A percentile compares a stretch with the other conserved stretches of the same genome.
These are phyloP conservation scores for Mechanitis mazaeus DNA, from an alignment of 2,888 invertebrate genomes.

Conservation along the genomic window DNA sequence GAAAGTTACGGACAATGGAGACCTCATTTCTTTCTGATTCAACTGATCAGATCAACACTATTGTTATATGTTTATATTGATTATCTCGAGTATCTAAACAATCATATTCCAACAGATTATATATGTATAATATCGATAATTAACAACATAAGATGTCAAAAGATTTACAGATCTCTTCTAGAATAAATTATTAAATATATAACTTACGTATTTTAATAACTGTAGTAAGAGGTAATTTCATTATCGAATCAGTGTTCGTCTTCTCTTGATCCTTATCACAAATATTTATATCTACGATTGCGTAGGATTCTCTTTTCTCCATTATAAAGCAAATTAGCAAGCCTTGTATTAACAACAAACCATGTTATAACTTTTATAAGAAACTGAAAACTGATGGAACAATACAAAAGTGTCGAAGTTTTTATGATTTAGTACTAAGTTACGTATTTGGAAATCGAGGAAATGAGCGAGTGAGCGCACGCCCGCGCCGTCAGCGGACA, in stretches of 20 bases:
- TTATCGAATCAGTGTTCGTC: conserved; percentile 39
- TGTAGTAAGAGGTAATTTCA: conserved; percentile 46
- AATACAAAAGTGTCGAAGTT: background rate
- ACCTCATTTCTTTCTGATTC: conserved; percentile 2
- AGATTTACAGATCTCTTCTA: no score
- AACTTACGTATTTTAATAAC: conserved; percentile 66
- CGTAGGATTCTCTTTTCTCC: conserved; percentile 51
- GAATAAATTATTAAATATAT: background rate
- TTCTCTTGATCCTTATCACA: conserved; percentile 47
- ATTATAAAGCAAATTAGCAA: conserved; percentile 13
- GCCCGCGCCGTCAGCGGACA: conserved; percentile 6
- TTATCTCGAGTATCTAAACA: conserved; percentile 1
- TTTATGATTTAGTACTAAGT: conserved; percentile 9
- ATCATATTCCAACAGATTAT: background rate
- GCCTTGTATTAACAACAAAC: conserved; percentile 2
- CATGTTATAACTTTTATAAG: conserved; percentile 8
- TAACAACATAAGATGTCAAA: no score
- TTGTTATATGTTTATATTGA: conserved; percentile 4
- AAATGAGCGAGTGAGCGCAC: conserved; percentile 18
- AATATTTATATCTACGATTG: conserved; percentile 60
- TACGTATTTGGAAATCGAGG: conserved; percentile 21
- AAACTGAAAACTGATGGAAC: conserved; percentile 4
- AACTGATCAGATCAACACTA: conserved; percentile 3
- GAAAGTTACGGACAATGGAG: background rate
- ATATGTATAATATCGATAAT: no score